Evolutionary conservation across 53 echinoderm and acorn worm species (phyloP).

Genomic region (Temnopleurus reevesii): DNA sequence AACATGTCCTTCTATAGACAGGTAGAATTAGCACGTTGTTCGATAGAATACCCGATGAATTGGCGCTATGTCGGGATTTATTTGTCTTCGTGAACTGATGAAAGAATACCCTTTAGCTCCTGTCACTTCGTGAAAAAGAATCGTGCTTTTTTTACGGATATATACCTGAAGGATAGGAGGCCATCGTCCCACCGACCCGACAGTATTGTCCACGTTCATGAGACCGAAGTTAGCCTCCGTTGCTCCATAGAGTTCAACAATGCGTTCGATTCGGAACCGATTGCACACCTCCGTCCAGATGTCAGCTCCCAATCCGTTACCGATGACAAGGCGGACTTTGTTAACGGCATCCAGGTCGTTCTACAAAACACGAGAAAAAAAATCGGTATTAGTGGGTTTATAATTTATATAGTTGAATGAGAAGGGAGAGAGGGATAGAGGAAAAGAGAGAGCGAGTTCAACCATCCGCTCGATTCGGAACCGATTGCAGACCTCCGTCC

Average conservation of each 20-base stretch:
- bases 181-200: constrained; percentile 95
- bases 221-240: constrained; percentile 97
- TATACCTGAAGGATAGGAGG: constrained; percentile 79
- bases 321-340: constrained; percentile 87
- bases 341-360: constrained; percentile 71
- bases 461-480: constrained; percentile 75
- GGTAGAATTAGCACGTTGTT: too few relatives aligned
- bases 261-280: constrained; percentile 71
- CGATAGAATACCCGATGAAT: too few relatives aligned
- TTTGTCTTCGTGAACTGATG: too few relatives aligned
- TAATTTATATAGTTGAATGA: background rate
- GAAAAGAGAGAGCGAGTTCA: constrained; percentile 58
- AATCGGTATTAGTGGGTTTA: too few relatives aligned
- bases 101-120: too few relatives aligned
- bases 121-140: too few relatives aligned
- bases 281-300: constrained; percentile 82
- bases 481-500: constrained; percentile 76
- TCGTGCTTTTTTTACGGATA: too few relatives aligned
- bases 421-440: background rate
- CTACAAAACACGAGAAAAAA: constrained; percentile 40
- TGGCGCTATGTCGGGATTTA: too few relatives aligned
- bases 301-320: constrained; percentile 89
- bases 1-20: too few relatives aligned
- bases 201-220: constrained; percentile 91
- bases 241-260: constrained; percentile 94